Base-by-base conservation (phyloP, 2,888 invertebrate species). In the Gerris lacustris region DNA sequence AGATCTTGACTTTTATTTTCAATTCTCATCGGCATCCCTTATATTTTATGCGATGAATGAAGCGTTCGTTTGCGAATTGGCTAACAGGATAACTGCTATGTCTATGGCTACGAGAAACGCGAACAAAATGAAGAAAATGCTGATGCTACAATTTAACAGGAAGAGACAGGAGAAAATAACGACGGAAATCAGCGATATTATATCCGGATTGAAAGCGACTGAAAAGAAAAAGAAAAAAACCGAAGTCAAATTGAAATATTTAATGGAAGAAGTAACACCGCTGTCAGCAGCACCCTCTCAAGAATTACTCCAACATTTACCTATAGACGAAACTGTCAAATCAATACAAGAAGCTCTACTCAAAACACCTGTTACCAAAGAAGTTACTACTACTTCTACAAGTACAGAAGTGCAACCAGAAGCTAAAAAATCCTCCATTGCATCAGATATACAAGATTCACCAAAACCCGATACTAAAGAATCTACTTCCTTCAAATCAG, bases 141-240 rank as follows among this genome's bases (percentile, higher is more conserved):
- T 73, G 5, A 31, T 45, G 11, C 63, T 68, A 7, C 15, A 66
- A 6, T 73, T 55, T 17, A 75, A 75, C 63, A 63, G 72, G 6
- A 72, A 69, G 64, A 68, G 74, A 66, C 75, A 75, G 63, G 69
- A 67, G 31, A 64, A 70, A 47, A 73, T 75, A 43, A 75, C 75
- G 18, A 66, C 71, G 18, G 75, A 75, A 63, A 17, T 75, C 18
- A 75, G 72, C 62, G 74, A 75, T 68, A 74, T 75, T 67, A 70
- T 75, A 62, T 73, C 72, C 45, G 71, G 70, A 44, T 47, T 64
- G 45, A 47, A 72, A 70, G 44, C 66, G 45, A 45, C 69, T 45
- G 45, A 44, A 47, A 44, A 47, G 64, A 70, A 66, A 68, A n/a
- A 69, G 55, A 55, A 55, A 55, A 15, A 55, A 11, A 55, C 55